A percentile compares a stretch with the other conserved stretches of the same genome.
phyloP scores from a whole-genome alignment of 2,113 vertebrate species.

The Bufo bufo region DNA sequence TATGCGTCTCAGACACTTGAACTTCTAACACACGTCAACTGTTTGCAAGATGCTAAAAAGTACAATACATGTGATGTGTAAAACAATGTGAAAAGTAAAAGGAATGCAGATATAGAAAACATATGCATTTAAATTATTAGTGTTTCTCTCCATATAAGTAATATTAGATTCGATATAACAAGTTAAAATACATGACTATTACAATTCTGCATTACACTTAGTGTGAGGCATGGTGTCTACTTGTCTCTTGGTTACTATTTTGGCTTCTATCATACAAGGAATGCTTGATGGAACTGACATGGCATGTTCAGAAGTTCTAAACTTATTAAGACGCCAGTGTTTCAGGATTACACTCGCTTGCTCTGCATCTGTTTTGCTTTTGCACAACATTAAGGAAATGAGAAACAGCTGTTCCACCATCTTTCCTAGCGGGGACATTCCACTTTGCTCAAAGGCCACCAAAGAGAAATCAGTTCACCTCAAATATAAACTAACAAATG shows the following conservation, averaged over 20 bases:
- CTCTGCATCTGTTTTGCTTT: conserved; percentile 51
- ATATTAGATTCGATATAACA: neutral
- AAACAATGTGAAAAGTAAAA: too few relatives aligned
- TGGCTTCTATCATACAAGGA: conserved; percentile 20
- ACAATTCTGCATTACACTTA: neutral
- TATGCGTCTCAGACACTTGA: too few relatives aligned
- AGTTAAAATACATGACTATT: neutral
- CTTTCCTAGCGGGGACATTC: conserved; percentile 36
- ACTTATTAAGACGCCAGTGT: conserved; percentile 41
- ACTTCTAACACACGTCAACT: too few relatives aligned
- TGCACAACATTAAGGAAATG: conserved; percentile 48
- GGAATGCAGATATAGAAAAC: too few relatives aligned
- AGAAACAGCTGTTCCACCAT: conserved; percentile 40
- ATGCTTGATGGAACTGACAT: conserved; percentile 39
- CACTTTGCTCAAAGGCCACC: conserved; percentile 33
- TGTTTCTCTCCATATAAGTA: neutral
- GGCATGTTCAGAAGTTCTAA: conserved; percentile 23
- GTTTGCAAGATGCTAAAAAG: too few relatives aligned
- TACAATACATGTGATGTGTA: too few relatives aligned
- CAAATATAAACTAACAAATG: neutral
- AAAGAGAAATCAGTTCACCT: conserved; percentile 12
- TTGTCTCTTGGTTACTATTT: conserved; percentile 15
- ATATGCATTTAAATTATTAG: too few relatives aligned
- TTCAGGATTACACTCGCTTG: conserved; percentile 29
- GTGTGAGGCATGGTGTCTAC: neutral